Conservation (phyloP, 2,797 vertebrate genomes). For the Micromesistius poutassou region DNA sequence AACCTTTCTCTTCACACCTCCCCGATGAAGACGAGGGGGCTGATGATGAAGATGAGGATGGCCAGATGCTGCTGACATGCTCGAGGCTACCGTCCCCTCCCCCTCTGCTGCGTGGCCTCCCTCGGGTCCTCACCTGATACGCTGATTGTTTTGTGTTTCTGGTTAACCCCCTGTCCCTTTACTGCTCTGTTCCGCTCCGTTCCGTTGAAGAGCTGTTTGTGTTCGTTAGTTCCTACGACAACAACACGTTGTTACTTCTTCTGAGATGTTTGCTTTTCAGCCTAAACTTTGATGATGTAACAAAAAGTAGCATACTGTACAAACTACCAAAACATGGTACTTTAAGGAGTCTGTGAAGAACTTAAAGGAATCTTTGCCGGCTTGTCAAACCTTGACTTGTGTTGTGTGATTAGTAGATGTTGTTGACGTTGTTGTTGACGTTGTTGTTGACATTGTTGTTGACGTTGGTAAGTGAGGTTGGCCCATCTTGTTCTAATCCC, state of each 20-base stretch:
- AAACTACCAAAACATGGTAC: background rate
- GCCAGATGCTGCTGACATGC: background rate
- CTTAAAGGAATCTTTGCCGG: too few relatives aligned
- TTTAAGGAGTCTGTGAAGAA: background rate
- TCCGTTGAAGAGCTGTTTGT: background rate
- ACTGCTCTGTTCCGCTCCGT: background rate
- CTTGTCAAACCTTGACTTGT: background rate
- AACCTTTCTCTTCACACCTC: slow-evolving; percentile 2
- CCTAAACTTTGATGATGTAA: background rate
- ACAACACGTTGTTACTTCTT: background rate
- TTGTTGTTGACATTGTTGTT: too few relatives aligned
- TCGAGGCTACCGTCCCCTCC: background rate
- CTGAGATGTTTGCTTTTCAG: background rate
- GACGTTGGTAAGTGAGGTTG: background rate
- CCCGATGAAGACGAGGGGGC: background rate
- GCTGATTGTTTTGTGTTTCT: background rate
- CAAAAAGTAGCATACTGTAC: background rate
- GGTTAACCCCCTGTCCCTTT: background rate
- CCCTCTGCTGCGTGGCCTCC: background rate
- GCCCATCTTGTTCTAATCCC: background rate
- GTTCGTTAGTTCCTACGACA: too few relatives aligned
- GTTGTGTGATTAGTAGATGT: background rate
- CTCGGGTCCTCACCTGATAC: background rate
- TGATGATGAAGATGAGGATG: background rate
- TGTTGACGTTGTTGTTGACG: too few relatives aligned